phyloP scores from a whole-genome alignment of 2,113 vertebrate species.

The Recurvirostra avosetta region DNA sequence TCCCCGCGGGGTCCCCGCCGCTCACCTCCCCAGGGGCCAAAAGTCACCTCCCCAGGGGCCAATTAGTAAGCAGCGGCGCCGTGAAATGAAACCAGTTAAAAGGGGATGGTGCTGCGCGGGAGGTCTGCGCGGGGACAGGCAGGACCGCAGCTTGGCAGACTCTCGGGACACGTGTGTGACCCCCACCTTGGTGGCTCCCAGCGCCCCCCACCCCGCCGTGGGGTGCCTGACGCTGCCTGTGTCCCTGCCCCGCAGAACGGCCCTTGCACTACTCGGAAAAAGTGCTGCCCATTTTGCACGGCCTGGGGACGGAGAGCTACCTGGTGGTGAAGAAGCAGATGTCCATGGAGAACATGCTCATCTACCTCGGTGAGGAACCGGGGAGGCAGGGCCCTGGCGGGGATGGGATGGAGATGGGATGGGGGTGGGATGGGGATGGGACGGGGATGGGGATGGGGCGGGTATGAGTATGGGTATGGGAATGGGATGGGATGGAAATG shows the following conservation, averaged over 20 bases:
- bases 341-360: conserved; percentile 86
- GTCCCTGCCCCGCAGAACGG: conserved; percentile 76
- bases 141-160: no score
- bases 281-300: conserved; percentile 88
- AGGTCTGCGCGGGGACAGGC: background rate
- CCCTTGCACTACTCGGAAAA: conserved; percentile 89
- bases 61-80: background rate
- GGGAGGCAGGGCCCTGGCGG: background rate
- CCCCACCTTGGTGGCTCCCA: background rate
- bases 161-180: fast-evolving
- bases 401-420: background rate
- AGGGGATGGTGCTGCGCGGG: background rate
- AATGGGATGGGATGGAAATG: no score
- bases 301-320: conserved; percentile 82
- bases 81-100: no score
- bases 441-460: background rate
- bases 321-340: conserved; percentile 89
- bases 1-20: background rate
- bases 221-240: background rate
- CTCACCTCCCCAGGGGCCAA: background rate
- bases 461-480: no score
- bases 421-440: no score
- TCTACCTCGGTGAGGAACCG: conserved; percentile 80
- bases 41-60: background rate
- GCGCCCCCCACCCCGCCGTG: no score